Percentiles rank a stretch among this genome's conserved stretches.
These are phyloP conservation scores for Onthophagus taurus DNA, from an alignment of 1,140 invertebrate species.

Conservation along the genomic window DNA sequence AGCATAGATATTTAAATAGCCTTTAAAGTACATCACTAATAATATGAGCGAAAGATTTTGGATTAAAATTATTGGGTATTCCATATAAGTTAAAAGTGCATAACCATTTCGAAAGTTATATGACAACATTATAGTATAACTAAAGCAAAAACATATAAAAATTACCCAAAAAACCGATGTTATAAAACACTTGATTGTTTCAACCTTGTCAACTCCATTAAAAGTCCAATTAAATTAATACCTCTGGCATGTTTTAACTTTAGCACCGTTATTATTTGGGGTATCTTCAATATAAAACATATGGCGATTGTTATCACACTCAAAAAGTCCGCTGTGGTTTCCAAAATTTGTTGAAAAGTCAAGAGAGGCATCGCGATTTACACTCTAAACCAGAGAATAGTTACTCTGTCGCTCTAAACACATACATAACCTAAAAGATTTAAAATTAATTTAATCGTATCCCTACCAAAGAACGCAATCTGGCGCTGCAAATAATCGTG, in stretches of 20 bases:
- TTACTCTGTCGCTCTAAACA: too few relatives aligned
- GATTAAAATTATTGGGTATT: slow-evolving; percentile 59
- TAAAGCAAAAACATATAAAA: slow-evolving; percentile 40
- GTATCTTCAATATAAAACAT: slow-evolving; percentile 60
- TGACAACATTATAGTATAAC: slow-evolving; percentile 57
- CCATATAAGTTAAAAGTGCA: slow-evolving; percentile 57
- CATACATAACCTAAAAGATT: too few relatives aligned
- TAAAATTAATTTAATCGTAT: too few relatives aligned
- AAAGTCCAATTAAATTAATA: slow-evolving; percentile 50
- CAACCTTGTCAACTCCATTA: slow-evolving; percentile 61
- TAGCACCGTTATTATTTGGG: slow-evolving; percentile 54
- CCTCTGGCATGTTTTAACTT: slow-evolving; percentile 49
- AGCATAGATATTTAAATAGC: slow-evolving; percentile 39
- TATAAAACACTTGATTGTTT: slow-evolving; percentile 22
- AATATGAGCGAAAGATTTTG: slow-evolving; percentile 59
- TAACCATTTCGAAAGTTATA: slow-evolving; percentile 63
- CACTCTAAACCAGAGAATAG: too few relatives aligned
- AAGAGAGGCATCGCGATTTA: too few relatives aligned
- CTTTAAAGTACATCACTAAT: slow-evolving; percentile 51
- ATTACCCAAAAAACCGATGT: slow-evolving; percentile 22
- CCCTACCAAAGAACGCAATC: too few relatives aligned
- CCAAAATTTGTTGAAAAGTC: too few relatives aligned
- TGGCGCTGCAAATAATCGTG: too few relatives aligned
- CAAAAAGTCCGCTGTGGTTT: slow-evolving; percentile 48
- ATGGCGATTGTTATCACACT: slow-evolving; percentile 56